These are phyloP conservation scores for Drosophila cyrtoloma DNA, from an alignment of 2,888 invertebrate species.

Conservation along the genomic window DNA sequence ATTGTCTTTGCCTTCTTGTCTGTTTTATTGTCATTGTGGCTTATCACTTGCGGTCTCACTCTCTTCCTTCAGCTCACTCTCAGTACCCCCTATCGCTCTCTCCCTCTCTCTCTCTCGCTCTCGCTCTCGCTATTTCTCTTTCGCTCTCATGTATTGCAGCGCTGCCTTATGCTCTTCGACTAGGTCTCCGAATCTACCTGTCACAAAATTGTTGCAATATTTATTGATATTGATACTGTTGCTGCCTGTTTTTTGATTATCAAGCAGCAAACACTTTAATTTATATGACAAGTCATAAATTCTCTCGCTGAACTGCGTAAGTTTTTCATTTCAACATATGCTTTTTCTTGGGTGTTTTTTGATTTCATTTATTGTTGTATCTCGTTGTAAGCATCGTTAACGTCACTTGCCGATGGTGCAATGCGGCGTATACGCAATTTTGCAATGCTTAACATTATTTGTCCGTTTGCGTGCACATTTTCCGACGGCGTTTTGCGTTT, in stretches of 20 bases:
- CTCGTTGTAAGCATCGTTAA: neutral
- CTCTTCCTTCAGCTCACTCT: neutral
- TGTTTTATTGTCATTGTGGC: slow-evolving; percentile 8
- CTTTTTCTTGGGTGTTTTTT: neutral
- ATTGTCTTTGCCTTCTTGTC: slow-evolving; percentile 8
- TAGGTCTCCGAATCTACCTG: slow-evolving; percentile 21
- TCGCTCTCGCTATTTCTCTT: neutral
- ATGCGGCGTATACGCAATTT: slow-evolving; percentile 35
- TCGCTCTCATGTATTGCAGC: neutral
- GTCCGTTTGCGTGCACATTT: slow-evolving; percentile 23
- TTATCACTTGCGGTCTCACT: slow-evolving; percentile 1
- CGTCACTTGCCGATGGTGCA: neutral
- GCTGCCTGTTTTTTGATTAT: slow-evolving; percentile 54
- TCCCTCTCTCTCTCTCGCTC: neutral
- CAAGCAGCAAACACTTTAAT: slow-evolving; percentile 59
- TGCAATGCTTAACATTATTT: neutral
- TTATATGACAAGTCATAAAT: slow-evolving; percentile 73
- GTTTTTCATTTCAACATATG: slow-evolving; percentile 23
- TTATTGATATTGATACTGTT: slow-evolving; percentile 19
- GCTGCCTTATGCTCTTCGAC: slow-evolving; percentile 3
- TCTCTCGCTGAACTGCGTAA: slow-evolving; percentile 29
- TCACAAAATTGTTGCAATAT: slow-evolving; percentile 31
- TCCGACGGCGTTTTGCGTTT: slow-evolving; percentile 48
- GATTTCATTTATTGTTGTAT: neutral
- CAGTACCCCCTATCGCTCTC: neutral